A percentile compares a stretch with the other conserved stretches of the same genome.
These are phyloP conservation scores for Rutpela maculata DNA, from an alignment of 2,888 invertebrate genomes.

Conservation along the genomic window DNA sequence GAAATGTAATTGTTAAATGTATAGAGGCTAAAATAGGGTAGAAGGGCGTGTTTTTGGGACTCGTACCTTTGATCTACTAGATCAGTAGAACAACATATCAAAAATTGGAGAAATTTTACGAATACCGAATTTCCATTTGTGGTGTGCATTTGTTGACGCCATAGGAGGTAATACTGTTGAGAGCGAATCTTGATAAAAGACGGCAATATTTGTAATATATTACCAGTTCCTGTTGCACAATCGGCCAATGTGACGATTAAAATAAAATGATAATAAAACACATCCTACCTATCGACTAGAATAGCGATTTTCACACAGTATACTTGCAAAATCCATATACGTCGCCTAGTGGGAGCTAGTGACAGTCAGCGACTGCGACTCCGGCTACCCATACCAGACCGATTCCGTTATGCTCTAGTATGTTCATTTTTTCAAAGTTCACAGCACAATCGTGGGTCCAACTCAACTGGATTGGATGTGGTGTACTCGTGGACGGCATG, in stretches of 20 bases:
- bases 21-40: too few species aligned
- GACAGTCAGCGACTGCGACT: conserved; percentile 29
- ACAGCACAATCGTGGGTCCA: conserved; percentile 37
- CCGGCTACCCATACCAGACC: conserved; percentile 33
- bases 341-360: conserved; percentile 23
- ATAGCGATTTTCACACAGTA: conserved; percentile 5
- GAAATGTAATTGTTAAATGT: too few species aligned
- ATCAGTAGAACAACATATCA: too few species aligned
- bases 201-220: neutral
- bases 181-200: neutral
- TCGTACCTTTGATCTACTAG: too few species aligned
- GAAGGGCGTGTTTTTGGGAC: too few species aligned
- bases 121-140: too few species aligned
- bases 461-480: conserved; percentile 34
- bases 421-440: conserved; percentile 34
- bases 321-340: conserved; percentile 26
- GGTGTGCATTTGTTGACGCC: too few species aligned
- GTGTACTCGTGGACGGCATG: conserved; percentile 23
- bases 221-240: neutral
- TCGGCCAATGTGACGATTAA: neutral
- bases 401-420: conserved; percentile 46
- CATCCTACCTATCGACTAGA: neutral
- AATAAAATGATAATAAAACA: conserved; percentile 1
- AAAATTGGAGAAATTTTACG: too few species aligned
- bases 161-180: neutral